Evolutionary conservation across 2,797 vertebrate genomes (phyloP), one percentile per base, ranked within the genome.

Genomic region (Micropoecilia bifurca): DNA sequence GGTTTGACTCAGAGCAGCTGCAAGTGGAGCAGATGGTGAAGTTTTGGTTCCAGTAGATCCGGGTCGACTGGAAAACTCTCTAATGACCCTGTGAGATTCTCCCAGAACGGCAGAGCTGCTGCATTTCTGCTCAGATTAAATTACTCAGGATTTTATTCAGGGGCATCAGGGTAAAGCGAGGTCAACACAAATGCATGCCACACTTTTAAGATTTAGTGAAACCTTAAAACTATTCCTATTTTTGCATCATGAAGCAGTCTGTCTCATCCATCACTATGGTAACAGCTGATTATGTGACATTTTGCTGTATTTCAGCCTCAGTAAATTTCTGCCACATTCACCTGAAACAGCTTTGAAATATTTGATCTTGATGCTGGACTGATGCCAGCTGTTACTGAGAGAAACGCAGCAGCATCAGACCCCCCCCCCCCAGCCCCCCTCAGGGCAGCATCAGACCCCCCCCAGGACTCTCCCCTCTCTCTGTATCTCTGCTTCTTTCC

Each of bases 241-340:
- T 63, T n/a, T 63, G 0, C 59, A 13, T 36, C n/a, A 28, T 68
- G 12, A 25, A 12, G 4, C 36, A 25, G 20, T 68, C 63, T 25
- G 9, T 9, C 39, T 9, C 63, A 68, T 68, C 63, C 63, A 25
- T 41, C 63, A 41, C 20, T 41, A 25, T 22, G 22, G 48, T 50
- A 39, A 41, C 63, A 41, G 36, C 33, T 41, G 25, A 68, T 39
- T 25, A 25, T 68, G 3, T 68, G 71, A 36, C 7, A 73, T 81
- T 85, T 88, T 74, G 85, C 80, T 78, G 43, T 69, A 80, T 82
- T 83, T 80, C 66, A 73, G 53, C 53, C 71, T 80, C 76, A 59
- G 79, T 36, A 83, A 61, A 86, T 86, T 80, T 82, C 33, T 75
- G 55, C 80, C 39, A 48, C 16, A 63, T 69, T 46, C 36, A 59